phyloP scores from a whole-genome alignment of 2,113 vertebrate species.

The Theropithecus gelada region DNA sequence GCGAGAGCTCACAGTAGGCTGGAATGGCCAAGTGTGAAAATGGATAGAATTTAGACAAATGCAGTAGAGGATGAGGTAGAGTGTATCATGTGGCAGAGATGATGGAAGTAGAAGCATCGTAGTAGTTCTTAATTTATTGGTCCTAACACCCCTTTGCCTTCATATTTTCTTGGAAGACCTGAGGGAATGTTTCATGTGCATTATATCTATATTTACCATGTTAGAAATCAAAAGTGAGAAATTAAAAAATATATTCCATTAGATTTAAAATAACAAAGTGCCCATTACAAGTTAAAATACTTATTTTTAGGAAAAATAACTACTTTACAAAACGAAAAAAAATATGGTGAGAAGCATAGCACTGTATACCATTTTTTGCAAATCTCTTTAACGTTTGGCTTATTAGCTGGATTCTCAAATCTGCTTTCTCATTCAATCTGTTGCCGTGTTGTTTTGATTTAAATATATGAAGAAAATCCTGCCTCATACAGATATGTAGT shows the following conservation, averaged over 20 bases:
- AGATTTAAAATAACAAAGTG: neutral
- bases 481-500: neutral
- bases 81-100: neutral
- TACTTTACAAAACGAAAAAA: neutral
- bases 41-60: neutral
- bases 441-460: neutral
- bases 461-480: slow-evolving; percentile 10
- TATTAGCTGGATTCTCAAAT: neutral
- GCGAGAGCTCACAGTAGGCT: neutral
- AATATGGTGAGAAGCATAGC: neutral
- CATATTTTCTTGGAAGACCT: neutral
- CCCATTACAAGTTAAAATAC: neutral
- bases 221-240: neutral
- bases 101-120: neutral
- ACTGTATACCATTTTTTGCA: neutral
- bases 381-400: neutral
- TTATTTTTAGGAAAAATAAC: neutral
- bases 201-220: neutral
- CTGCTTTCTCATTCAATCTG: neutral
- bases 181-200: neutral
- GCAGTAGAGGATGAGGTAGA: neutral
- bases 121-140: neutral
- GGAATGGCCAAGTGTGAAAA: neutral
- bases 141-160: neutral
- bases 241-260: neutral